Conservation (phyloP, 2,113 vertebrate genomes). For the Hydrolagus affinis region DNA sequence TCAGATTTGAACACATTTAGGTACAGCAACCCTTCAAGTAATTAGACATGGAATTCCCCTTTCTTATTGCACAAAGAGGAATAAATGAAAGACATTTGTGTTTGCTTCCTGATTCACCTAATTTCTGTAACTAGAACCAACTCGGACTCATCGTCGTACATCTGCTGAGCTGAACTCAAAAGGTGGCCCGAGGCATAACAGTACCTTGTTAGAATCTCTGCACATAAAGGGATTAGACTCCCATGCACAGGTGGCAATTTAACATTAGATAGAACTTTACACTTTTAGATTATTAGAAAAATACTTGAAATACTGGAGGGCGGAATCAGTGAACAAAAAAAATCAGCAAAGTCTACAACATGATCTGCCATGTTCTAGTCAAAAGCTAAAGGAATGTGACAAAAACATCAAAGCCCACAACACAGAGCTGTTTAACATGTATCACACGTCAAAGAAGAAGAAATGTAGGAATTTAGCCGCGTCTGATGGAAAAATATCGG, state of each 20-base stretch:
- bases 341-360: not conserved
- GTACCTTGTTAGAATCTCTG: constrained; percentile 61
- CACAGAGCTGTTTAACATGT: not conserved
- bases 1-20: constrained; percentile 74
- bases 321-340: not conserved
- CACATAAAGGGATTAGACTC: constrained; percentile 82
- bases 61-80: constrained; percentile 58
- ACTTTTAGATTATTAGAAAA: constrained; percentile 43
- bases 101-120: constrained; percentile 92
- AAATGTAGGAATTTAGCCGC: not conserved
- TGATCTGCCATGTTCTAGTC: not conserved
- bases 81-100: constrained; percentile 85
- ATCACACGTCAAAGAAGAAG: not conserved
- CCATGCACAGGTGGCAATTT: constrained; percentile 68
- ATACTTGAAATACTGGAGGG: not conserved
- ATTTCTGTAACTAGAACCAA: constrained; percentile 87
- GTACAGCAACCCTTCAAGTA: constrained; percentile 83
- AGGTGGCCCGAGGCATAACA: constrained; percentile 60
- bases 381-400: not conserved
- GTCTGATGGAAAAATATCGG: not conserved
- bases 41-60: constrained; percentile 84
- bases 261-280: constrained; percentile 68
- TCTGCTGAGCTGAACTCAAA: constrained; percentile 73
- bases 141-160: constrained; percentile 71
- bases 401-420: too few species aligned